Evolutionary conservation across 2,113 vertebrate genomes (phyloP), one percentile per base, ranked within the genome.

Genomic region (Nothocercus nigrocapillus): DNA sequence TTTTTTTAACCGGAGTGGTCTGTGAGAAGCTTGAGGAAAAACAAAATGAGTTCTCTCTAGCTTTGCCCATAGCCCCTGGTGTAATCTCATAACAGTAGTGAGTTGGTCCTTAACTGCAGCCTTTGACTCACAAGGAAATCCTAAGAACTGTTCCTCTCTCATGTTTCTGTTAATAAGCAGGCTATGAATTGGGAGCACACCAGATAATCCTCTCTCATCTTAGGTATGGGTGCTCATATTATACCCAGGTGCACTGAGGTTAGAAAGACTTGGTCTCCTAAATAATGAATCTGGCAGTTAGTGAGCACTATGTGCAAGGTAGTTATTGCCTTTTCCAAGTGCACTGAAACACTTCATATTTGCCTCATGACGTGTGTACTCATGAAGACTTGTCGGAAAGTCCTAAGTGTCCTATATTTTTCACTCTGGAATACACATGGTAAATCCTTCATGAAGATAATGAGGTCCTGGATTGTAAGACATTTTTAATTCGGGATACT

Each of bases 1-100:
- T 56, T 56, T 81, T 90, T 85, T 63, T 2, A 70, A 90, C 75
- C 51, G 44, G 3, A 11, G 8, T 36, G 30, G 63, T 47, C 63
- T 68, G 16, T 5, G 4, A 88, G 61, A 64, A 83, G n/a, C 36
- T 27, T 38, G 49, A 11, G 49, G 49, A 22, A 58, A 24, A 64
- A 82, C 36, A n/a, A 78, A 74, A 58, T 8, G 0, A 58, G 7
- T 28, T 80, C 6, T 73, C 56, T 61, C 16, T 42, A 85, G 32
- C 34, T 78, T 24, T 81, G 30, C 51, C 22, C 0, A 0, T n/a
- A 84, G 66, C 10, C 58, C n/a, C 17, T 9, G 20, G 56, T 58
- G 11, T 17, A 49, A 18, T 63, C 38, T 61, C 4, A 6, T 14
- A 34, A 28, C 13, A 36, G 11, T 0, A 68, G 40, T 20, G 77